A percentile compares a stretch with the other conserved stretches of the same genome.
These are phyloP conservation scores for Agrypnia vestita DNA, from an alignment of 1,140 invertebrate genomes.

Conservation along the genomic window DNA sequence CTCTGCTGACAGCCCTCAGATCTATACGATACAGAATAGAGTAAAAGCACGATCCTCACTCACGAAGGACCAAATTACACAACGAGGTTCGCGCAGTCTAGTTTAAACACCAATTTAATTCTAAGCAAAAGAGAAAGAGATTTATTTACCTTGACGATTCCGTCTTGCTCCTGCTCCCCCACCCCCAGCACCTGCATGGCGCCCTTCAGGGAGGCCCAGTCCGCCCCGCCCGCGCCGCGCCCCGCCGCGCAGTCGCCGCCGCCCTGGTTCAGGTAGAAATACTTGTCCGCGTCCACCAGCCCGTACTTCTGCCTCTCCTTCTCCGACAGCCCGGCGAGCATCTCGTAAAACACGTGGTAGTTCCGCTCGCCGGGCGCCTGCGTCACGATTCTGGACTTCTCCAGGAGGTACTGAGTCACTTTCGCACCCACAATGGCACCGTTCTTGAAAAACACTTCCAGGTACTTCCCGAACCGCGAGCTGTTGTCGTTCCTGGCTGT, in stretches of 20 bases:
- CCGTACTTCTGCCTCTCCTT: conserved; percentile 93
- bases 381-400: conserved; percentile 97
- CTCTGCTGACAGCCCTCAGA: no score
- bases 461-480: conserved; percentile 95
- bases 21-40: no score
- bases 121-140: neutral
- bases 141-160: conserved; percentile 83
- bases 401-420: conserved; percentile 96
- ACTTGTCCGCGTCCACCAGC: conserved; percentile 92
- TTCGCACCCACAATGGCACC: conserved; percentile 94
- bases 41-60: no score
- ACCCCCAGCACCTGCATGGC: conserved; percentile 98
- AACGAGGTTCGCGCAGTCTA: no score
- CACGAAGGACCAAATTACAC: no score
- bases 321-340: conserved; percentile 89
- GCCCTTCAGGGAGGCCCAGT: conserved; percentile 90
- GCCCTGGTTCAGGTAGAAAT: conserved; percentile 98
- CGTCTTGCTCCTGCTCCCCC: conserved; percentile 91
- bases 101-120: no score
- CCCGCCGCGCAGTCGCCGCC: conserved; percentile 89
- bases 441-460: conserved; percentile 96
- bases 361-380: conserved; percentile 96
- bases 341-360: conserved; percentile 98
- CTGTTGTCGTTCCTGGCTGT: conserved; percentile 97
- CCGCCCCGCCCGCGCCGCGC: conserved; percentile 83